Percentiles rank a stretch among this genome's conserved stretches.
These are phyloP conservation scores for Poeciliopsis turrubarensis DNA, from an alignment of 2,113 vertebrate genomes.

Conservation along the genomic window DNA sequence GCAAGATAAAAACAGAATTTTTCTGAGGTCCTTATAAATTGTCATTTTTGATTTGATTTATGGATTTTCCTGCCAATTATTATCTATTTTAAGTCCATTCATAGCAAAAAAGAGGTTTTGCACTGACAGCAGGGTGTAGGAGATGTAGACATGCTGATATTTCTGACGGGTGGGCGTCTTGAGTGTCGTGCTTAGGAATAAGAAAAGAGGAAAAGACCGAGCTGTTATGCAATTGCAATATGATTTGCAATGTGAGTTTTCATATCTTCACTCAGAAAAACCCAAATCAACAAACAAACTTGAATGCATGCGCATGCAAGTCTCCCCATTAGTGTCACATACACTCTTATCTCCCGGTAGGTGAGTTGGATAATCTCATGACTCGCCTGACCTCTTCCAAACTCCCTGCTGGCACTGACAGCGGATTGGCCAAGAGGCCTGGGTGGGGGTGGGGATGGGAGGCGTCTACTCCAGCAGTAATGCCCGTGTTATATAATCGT, in stretches of 20 bases:
- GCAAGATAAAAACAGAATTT: background rate
- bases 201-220: constrained; percentile 30
- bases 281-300: constrained; percentile 28
- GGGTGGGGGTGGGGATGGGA: constrained; percentile 10
- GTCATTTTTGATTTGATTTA: background rate
- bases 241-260: constrained; percentile 56
- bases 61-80: background rate
- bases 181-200: constrained; percentile 8
- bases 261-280: constrained; percentile 53
- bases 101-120: constrained; percentile 11
- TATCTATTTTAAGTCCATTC: background rate
- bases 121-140: constrained; percentile 44
- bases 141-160: constrained; percentile 27
- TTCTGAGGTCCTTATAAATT: background rate
- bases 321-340: constrained; percentile 32
- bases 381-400: constrained; percentile 72
- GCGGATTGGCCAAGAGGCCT: constrained; percentile 58
- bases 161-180: constrained; percentile 11
- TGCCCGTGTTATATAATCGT: constrained; percentile 72
- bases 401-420: constrained; percentile 49
- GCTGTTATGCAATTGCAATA: constrained; percentile 61
- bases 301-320: constrained; percentile 3
- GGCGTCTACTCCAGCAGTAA: constrained; percentile 36
- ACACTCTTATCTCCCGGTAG: constrained; percentile 61
- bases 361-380: constrained; percentile 79